Conservation (phyloP, 2,113 vertebrate species). For the Camelus dromedarius region DNA sequence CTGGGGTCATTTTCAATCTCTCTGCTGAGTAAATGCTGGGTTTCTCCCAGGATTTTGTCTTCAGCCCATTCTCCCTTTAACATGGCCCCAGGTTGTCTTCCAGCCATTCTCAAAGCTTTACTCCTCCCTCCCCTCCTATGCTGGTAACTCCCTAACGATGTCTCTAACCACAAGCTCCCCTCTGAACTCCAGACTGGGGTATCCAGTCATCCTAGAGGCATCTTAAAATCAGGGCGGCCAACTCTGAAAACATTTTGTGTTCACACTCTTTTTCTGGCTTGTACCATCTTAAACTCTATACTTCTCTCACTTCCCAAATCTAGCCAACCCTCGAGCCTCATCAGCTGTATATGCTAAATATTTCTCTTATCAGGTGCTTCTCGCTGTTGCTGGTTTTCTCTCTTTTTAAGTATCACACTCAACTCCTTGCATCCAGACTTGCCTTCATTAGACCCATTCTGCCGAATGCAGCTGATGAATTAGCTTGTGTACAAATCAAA, state of each 20-base stretch:
- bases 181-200: slow-evolving; percentile 58
- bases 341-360: not conserved
- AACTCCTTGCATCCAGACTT: not conserved
- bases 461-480: not conserved
- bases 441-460: not conserved
- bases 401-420: not conserved
- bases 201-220: slow-evolving; percentile 38
- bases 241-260: not conserved
- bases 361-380: not conserved
- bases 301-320: not conserved
- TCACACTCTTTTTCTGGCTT: slow-evolving; percentile 4
- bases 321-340: not conserved
- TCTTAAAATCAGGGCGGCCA: not conserved
- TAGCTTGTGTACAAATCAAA: not conserved
- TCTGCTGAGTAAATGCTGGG: not conserved
- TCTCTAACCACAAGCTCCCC: slow-evolving; percentile 27
- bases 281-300: not conserved
- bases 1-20: not conserved
- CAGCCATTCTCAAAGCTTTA: slow-evolving; percentile 39
- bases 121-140: not conserved
- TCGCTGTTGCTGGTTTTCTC: not conserved
- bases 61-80: slow-evolving; percentile 24
- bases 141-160: slow-evolving; percentile 45
- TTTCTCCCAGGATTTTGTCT: not conserved
- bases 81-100: not conserved